Evolutionary conservation across 2,113 vertebrate species (phyloP).

Genomic region (Ceyx melanurus): DNA sequence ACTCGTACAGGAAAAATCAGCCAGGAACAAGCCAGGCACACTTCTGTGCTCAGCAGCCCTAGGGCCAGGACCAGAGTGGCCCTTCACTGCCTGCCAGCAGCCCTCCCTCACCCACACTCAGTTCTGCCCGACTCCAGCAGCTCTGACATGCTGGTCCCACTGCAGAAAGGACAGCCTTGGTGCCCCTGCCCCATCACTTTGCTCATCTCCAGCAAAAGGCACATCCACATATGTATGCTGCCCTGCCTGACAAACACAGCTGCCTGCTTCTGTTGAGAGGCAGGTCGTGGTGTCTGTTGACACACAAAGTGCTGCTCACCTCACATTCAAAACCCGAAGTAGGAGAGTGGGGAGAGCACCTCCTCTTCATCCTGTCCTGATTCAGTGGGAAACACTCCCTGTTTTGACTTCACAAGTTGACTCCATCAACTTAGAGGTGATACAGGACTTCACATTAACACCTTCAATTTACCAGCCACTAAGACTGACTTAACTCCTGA

Average conservation of each 20-base stretch:
- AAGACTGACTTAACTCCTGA: neutral
- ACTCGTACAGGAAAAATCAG: neutral
- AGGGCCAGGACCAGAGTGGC: neutral
- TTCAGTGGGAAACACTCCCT: neutral
- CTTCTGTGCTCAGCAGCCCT: neutral
- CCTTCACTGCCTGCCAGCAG: neutral
- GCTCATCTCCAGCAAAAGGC: neutral
- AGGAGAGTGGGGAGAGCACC: neutral
- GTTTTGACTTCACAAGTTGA: neutral
- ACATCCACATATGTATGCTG: neutral
- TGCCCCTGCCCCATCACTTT: neutral
- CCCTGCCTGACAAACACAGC: neutral
- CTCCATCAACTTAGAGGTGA: neutral
- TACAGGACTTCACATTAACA: neutral
- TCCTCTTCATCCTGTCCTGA: neutral
- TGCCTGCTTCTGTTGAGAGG: neutral
- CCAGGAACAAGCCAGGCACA: neutral
- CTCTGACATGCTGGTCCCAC: rapidly evolving
- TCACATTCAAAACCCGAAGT: neutral
- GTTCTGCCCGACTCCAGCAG: neutral
- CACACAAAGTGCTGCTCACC: neutral
- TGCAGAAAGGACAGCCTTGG: neutral
- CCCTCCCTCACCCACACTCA: neutral
- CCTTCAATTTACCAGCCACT: neutral
- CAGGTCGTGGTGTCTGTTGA: rapidly evolving